Conservation (phyloP, 2,113 vertebrate genomes). For the Pelvicachromis taeniatus region DNA sequence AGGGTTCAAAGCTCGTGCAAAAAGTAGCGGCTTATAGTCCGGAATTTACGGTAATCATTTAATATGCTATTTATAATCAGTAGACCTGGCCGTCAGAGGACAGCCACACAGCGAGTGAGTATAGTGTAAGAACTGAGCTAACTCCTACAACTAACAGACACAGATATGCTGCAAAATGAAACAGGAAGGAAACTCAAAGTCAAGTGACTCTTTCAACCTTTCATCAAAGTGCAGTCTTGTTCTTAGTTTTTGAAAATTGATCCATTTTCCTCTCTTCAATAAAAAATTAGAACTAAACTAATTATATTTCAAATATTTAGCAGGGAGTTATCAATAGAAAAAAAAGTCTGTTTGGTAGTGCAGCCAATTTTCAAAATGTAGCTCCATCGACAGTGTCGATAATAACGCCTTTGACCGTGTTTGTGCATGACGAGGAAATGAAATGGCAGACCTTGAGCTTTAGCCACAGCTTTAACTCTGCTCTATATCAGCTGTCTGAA, state of each 20-base stretch:
- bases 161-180: not conserved
- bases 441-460: not conserved
- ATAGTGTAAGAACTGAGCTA: not conserved
- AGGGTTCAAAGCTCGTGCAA: too few relatives aligned
- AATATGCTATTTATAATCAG: not conserved
- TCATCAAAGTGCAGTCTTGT: not conserved
- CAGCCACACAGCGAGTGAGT: not conserved
- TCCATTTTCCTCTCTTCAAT: not conserved
- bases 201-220: not conserved
- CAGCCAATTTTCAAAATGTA: not conserved
- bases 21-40: too few relatives aligned
- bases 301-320: not conserved
- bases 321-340: not conserved
- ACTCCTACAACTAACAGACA: not conserved
- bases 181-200: not conserved
- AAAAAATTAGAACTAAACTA: not conserved
- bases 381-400: not conserved
- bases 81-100: not conserved
- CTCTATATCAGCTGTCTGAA: slow-evolving; percentile 23
- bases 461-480: not conserved
- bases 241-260: not conserved
- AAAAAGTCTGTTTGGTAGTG: not conserved
- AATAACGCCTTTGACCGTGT: not conserved
- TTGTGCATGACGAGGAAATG: not conserved
- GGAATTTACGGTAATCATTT: too few relatives aligned